Evolutionary conservation across 1,140 invertebrate species (phyloP).

Genomic region (Asbolus verrucosus): DNA sequence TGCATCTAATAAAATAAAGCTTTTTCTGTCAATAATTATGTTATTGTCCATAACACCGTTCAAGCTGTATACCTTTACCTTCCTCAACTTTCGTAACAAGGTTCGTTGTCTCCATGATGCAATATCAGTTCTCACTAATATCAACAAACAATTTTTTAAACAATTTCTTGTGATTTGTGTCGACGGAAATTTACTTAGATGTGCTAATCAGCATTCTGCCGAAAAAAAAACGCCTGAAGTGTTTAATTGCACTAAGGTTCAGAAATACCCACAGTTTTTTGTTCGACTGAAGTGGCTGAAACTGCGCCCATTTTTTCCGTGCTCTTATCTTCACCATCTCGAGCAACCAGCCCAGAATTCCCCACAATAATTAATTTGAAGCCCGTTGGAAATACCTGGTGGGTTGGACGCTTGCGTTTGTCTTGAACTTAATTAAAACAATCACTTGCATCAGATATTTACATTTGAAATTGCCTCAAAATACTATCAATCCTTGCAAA

Average conservation of each 20-base stretch:
- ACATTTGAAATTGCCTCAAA: not conserved
- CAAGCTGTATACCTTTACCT: conserved; percentile 7
- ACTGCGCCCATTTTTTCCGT: conserved; percentile 21
- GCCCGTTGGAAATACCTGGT: conserved; percentile 9
- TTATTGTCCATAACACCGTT: not conserved
- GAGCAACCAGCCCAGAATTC: conserved; percentile 12
- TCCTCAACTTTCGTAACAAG: conserved; percentile 26
- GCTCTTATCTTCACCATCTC: conserved; percentile 8
- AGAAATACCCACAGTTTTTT: conserved; percentile 25
- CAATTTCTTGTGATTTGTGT: not conserved
- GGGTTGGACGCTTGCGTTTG: not conserved
- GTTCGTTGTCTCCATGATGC: conserved; percentile 31
- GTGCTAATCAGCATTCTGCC: not conserved
- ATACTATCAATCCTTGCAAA: too few relatives aligned
- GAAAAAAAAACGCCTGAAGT: not conserved
- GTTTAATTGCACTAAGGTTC: conserved; percentile 7
- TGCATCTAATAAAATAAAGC: too few relatives aligned
- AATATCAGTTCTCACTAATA: conserved; percentile 1
- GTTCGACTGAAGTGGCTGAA: conserved; percentile 1
- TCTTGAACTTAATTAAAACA: not conserved
- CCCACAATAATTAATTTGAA: conserved; percentile 21
- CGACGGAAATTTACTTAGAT: conserved; percentile 2
- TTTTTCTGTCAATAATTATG: not conserved
- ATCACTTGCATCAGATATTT: conserved; percentile 11
- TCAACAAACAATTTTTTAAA: conserved; percentile 20